phyloP scores from a whole-genome alignment of 2,113 vertebrate species.

The Mohoua ochrocephala region DNA sequence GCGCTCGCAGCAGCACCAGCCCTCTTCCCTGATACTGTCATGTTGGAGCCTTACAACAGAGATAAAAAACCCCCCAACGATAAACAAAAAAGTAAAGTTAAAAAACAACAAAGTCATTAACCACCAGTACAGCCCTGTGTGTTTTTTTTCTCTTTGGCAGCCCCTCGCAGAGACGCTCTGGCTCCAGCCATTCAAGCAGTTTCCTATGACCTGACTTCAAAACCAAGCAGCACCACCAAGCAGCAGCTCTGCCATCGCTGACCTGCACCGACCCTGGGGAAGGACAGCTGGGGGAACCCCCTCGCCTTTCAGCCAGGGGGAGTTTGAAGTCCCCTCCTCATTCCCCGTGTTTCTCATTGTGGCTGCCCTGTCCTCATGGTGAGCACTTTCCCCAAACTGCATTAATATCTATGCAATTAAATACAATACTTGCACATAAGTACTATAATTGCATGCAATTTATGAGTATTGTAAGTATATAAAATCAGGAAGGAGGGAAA shows the following conservation, averaged over 20 bases:
- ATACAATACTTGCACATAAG: background rate
- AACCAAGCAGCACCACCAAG: background rate
- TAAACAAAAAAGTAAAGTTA: background rate
- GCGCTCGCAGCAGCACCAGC: background rate
- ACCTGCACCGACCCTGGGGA: fast-evolving
- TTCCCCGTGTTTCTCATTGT: background rate
- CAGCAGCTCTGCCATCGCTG: background rate
- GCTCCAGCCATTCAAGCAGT: conserved; percentile 27
- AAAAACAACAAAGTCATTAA: conserved; percentile 23
- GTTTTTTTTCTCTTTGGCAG: background rate
- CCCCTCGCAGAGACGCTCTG: conserved; percentile 2
- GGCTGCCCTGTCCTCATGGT: background rate
- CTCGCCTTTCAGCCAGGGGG: background rate
- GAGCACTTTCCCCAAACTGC: background rate
- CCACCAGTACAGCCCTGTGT: background rate
- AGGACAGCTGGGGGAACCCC: fast-evolving
- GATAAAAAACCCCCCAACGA: background rate
- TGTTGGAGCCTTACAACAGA: background rate
- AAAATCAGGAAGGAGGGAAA: background rate
- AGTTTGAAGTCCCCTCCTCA: background rate
- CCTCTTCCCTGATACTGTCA: background rate
- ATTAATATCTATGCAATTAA: background rate
- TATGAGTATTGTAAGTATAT: background rate
- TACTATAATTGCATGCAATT: background rate
- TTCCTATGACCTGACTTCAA: conserved; percentile 47